Base-by-base conservation (phyloP, 2,888 invertebrate species). In the Cerceris ruficornis region DNA sequence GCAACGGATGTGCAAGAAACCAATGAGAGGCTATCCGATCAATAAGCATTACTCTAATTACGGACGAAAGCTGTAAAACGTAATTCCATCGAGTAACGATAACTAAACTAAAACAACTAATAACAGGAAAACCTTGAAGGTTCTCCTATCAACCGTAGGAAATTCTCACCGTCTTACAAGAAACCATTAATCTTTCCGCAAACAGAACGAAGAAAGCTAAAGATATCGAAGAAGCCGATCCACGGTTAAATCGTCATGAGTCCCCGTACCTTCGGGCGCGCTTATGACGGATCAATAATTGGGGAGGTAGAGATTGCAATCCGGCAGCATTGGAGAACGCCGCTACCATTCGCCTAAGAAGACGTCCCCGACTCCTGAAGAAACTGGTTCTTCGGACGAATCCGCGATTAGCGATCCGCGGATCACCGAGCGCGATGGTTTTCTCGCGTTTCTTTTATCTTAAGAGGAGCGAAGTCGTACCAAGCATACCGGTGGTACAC, bases 211-310 rank as follows among this genome's bases (percentile, higher is more conserved):
- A 11, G 46, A 46, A 46, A 46, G 46, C 46, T 8, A 46, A 11
- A 8, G 9, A 1, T 11, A 46, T 46, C 57, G 15, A 57, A 15
- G 39, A 57, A 39, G 11, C 4, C 1, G 28, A 28, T 28, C 28
- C 28, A 28, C 4, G 28, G 28, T 28, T 28, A 28, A 28, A 28
- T 28, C 28, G 28, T 28, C 28, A 28, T 28, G 28, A 28, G 28
- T 28, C 28, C 28, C 4, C 28, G 4, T 28, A 28, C 28, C 28
- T 50, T 58, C 11, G 28, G 55, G 43, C 42, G 54, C 57, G 42
- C 58, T 52, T 76, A 68, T 67, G 81, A 79, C 52, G 79, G 76
- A 57, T 77, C 80, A 80, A 86, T 80, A 82, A 85, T 84, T 83
- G 77, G 72, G 59, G 55, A 42, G 69, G 58, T 54, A 60, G 69